Percentiles rank a stretch among this genome's conserved stretches.
Conservation (phyloP, 1,140 invertebrate genomes). For the Andricus grossulariae region DNA sequence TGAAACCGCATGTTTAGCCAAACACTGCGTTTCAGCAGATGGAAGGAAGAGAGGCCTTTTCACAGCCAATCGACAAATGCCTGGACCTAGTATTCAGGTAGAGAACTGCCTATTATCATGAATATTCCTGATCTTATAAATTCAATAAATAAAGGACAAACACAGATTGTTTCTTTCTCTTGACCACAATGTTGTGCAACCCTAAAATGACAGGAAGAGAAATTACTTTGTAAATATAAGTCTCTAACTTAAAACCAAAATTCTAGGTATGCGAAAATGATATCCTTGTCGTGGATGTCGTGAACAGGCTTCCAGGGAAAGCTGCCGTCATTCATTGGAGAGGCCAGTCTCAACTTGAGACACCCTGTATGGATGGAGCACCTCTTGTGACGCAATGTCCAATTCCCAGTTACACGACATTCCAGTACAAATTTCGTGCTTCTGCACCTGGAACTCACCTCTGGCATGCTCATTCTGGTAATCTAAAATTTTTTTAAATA, state of each 20-base stretch:
- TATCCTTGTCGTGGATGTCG: constrained; percentile 88
- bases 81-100: constrained; percentile 88
- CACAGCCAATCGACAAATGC: constrained; percentile 87
- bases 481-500: constrained; percentile 30
- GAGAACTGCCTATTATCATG: constrained; percentile 3
- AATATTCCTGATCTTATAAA: too few species aligned
- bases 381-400: constrained; percentile 91
- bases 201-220: background rate
- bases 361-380: constrained; percentile 91
- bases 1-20: constrained; percentile 77
- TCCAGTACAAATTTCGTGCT: constrained; percentile 87
- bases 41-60: constrained; percentile 83
- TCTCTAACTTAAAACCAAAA: constrained; percentile 32
- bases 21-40: constrained; percentile 83
- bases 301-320: constrained; percentile 85
- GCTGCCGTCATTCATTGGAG: constrained; percentile 88
- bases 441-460: constrained; percentile 84
- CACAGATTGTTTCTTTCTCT: too few species aligned
- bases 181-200: too few species aligned
- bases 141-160: too few species aligned
- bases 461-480: constrained; percentile 85
- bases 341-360: constrained; percentile 85
- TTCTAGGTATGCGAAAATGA: constrained; percentile 88
- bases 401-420: constrained; percentile 86
- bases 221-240: too few species aligned